Conservation (phyloP, 2,888 invertebrate genomes). For the Timandra comae region DNA sequence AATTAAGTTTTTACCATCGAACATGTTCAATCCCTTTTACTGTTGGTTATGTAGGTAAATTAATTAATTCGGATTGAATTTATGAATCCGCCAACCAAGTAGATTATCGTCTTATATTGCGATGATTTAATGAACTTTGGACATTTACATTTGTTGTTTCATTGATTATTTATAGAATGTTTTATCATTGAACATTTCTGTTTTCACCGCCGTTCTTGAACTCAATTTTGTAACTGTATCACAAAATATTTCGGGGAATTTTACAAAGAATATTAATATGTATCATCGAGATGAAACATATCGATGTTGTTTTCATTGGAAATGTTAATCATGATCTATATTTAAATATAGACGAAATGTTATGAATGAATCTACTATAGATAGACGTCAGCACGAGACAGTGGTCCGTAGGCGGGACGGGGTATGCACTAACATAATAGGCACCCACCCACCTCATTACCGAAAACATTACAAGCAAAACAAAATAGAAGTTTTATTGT, state of each 20-base stretch:
- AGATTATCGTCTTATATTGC: too few relatives aligned
- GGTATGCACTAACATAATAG: too few relatives aligned
- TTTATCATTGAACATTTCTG: slow-evolving; percentile 7
- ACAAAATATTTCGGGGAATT: slow-evolving; percentile 16
- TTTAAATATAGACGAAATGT: slow-evolving; percentile 6
- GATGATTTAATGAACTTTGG: slow-evolving; percentile 10
- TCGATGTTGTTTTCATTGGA: slow-evolving; percentile 14
- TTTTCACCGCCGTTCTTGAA: slow-evolving; percentile 5
- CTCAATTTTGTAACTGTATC: slow-evolving; percentile 5
- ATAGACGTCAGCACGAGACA: background rate
- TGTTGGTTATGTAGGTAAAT: too few relatives aligned
- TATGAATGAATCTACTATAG: slow-evolving; percentile 21
- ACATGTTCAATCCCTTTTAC: too few relatives aligned
- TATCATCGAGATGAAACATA: slow-evolving; percentile 10
- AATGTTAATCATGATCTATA: slow-evolving; percentile 16
- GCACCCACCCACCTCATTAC: too few relatives aligned
- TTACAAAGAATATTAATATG: slow-evolving; percentile 16
- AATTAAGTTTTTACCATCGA: too few relatives aligned
- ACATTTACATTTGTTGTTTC: slow-evolving; percentile 5
- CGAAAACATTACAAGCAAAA: too few relatives aligned
- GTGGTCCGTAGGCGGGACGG: too few relatives aligned
- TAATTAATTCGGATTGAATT: too few relatives aligned
- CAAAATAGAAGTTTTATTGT: too few relatives aligned
- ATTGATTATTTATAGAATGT: background rate
- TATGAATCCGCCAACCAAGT: too few relatives aligned